Base-by-base conservation (phyloP, 2,797 vertebrate genomes). In the Leptoclinus maculatus region DNA sequence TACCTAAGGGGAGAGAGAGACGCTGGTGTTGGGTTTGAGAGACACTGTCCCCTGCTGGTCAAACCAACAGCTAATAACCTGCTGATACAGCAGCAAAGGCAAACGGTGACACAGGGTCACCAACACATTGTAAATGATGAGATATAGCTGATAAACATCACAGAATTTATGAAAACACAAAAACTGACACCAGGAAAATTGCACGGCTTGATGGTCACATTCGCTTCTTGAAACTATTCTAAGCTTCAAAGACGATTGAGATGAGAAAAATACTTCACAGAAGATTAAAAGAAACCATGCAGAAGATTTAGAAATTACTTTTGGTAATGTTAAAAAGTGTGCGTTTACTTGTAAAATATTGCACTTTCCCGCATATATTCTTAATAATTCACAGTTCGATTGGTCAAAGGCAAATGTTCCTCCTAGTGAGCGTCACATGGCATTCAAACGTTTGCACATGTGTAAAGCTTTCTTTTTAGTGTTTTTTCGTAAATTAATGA, bases 351-450 rank as follows among this genome's bases (percentile, higher is more conserved):
- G 71, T 36, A 83, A 78, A 78, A 88, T 93, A 96, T 95, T 96
- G 95, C 95, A 96, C 94, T 71, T 76, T 59, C 78, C 90, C 85
- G 74, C 64, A 91, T 34, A 88, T 77, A 74, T 70, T 82, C 29
- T 39, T 39, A 79, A 70, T 23, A 79, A 84, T 92, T 95, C 95
- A 96, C 94, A 95, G 94, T 93, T 88, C 88, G 78, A 88, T 89
- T 92, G 89, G 85, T 90, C 74, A 80, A 91, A 92, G 83, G 85
- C 87, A 87, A 71, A 71, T 49, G 63, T 82, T 77, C 32, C 66
- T 84, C 76, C 63, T 67, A 47, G 32, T 79, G 72, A 85, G 45
- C 80, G 79, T 87, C 78, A 86, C 32, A 41, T 88, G 19, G 66
- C 73, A 59, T 83, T 76, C 19, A 74, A 83, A 80, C 19, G 39